phyloP scores from a whole-genome alignment of 2,888 invertebrate genomes.

The Augiades crinisus region DNA sequence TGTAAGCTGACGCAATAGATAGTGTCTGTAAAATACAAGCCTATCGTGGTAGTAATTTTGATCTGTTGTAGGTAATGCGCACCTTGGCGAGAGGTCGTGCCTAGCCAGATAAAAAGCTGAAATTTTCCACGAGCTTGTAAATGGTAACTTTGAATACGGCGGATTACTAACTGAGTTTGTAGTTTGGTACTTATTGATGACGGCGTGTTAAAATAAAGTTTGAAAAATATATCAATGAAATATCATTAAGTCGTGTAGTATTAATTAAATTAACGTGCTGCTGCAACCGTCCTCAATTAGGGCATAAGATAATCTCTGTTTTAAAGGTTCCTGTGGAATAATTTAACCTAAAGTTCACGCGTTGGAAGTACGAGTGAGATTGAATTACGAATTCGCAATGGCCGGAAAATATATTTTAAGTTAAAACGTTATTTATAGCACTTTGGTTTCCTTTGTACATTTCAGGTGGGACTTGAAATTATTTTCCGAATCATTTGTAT shows the following conservation, averaged over 20 bases:
- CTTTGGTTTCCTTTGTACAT: slow-evolving; percentile 5
- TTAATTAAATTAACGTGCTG: too few species aligned
- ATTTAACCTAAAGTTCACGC: too few species aligned
- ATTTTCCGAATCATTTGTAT: slow-evolving; percentile 29
- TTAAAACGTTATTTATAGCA: not conserved
- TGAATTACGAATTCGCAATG: not conserved
- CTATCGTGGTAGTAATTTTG: not conserved
- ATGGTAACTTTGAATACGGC: slow-evolving; percentile 1
- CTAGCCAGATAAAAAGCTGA: not conserved
- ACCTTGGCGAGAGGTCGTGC: slow-evolving; percentile 3
- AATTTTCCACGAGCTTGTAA: not conserved
- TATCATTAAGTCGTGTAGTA: too few species aligned
- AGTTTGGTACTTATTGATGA: too few species aligned
- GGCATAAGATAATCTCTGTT: too few species aligned
- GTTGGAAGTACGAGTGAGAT: too few species aligned
- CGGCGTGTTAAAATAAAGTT: too few species aligned
- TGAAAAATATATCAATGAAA: too few species aligned
- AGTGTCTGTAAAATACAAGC: not conserved
- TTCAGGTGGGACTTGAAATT: slow-evolving; percentile 18
- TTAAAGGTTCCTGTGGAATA: too few species aligned
- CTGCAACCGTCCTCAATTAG: too few species aligned
- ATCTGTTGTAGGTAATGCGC: slow-evolving; percentile 10
- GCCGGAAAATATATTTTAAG: not conserved
- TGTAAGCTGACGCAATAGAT: slow-evolving; percentile 8
- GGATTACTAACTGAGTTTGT: not conserved